Evolutionary conservation across 2,113 vertebrate species (phyloP).

Genomic region (Paramisgurnus dabryanus): DNA sequence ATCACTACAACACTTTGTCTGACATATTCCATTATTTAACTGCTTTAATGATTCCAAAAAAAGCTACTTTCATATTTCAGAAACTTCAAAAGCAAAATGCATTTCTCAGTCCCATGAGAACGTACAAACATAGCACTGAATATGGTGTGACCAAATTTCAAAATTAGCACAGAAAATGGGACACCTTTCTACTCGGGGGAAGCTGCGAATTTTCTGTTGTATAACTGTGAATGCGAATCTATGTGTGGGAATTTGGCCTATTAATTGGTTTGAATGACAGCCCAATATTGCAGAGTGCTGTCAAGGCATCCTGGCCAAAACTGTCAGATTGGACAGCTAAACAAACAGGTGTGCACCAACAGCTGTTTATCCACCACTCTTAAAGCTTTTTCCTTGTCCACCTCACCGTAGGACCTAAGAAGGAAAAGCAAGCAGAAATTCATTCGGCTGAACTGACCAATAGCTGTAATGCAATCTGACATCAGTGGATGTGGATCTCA

Average conservation of each 20-base stretch:
- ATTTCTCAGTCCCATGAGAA: neutral
- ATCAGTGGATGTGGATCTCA: neutral
- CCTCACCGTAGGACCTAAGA: conserved; percentile 32
- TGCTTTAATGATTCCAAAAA: too few species aligned
- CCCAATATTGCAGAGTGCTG: conserved; percentile 31
- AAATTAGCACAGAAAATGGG: conserved; percentile 14
- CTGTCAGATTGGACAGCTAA: conserved; percentile 64
- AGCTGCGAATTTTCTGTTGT: neutral
- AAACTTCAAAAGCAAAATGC: too few species aligned
- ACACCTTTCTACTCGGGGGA: conserved; percentile 9
- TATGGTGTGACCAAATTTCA: conserved; percentile 20
- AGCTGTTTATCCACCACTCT: conserved; percentile 9
- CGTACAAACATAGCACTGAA: conserved; percentile 3
- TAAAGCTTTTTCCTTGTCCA: conserved; percentile 42
- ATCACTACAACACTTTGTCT: too few species aligned
- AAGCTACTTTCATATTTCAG: too few species aligned
- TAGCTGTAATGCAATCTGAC: conserved; percentile 5
- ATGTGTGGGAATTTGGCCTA: neutral
- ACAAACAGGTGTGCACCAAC: conserved; percentile 51
- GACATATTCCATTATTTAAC: too few species aligned
- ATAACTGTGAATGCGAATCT: neutral
- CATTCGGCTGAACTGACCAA: neutral
- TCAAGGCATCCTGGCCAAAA: conserved; percentile 40
- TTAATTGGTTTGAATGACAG: conserved; percentile 53
- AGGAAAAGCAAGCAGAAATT: neutral